Conservation (phyloP, 1,140 invertebrate species). For the Conus ventricosus region DNA sequence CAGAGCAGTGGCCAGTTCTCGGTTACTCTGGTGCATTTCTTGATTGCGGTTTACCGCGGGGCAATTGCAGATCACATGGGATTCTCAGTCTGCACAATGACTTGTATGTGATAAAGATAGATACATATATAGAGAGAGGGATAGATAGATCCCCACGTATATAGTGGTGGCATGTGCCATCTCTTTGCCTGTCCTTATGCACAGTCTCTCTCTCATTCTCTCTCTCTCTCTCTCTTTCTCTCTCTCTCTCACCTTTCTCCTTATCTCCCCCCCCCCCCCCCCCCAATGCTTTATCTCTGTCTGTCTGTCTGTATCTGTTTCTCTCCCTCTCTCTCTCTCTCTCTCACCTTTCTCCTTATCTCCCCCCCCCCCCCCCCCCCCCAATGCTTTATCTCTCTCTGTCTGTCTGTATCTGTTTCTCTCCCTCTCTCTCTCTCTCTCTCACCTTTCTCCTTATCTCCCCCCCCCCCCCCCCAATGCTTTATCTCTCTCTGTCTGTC, state of each 20-base stretch:
- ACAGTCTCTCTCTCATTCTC: background rate
- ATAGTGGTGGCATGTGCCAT: no score
- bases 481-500: background rate
- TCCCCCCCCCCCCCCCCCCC: background rate
- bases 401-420: background rate
- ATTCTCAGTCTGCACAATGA: no score
- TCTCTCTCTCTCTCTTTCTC: conserved; percentile 3
- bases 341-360: background rate
- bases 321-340: background rate
- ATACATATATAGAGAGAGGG: no score
- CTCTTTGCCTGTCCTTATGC: no score
- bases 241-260: background rate
- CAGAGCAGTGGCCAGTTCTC: no score
- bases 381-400: background rate
- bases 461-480: background rate
- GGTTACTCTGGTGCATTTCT: no score
- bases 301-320: background rate
- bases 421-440: background rate
- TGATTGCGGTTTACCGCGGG: no score
- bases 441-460: background rate
- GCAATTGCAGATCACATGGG: no score
- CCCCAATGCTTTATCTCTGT: background rate
- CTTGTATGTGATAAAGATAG: no score
- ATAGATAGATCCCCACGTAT: no score
- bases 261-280: background rate